A percentile compares a stretch with the other conserved stretches of the same genome.
Conservation (phyloP, 2,888 invertebrate species). For the Sphecodes monilicornis region DNA sequence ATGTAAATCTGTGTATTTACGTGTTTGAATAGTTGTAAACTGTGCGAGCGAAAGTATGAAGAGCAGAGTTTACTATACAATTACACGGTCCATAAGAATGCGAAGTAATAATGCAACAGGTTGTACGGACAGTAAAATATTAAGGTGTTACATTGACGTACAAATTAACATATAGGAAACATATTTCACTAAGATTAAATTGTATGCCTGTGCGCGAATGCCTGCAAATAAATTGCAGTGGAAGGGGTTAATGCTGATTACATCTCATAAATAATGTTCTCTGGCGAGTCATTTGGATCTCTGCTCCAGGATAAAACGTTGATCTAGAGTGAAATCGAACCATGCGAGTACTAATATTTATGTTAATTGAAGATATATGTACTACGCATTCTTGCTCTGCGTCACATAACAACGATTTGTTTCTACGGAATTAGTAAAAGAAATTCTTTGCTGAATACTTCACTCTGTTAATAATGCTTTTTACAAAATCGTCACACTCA, state of each 20-base stretch:
- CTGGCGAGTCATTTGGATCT: background rate
- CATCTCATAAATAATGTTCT: background rate
- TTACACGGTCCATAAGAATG: background rate
- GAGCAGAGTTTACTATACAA: background rate
- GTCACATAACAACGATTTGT: background rate
- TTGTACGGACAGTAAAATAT: conserved; percentile 7
- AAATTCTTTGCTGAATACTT: background rate
- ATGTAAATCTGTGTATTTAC: too few relatives aligned
- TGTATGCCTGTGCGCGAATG: background rate
- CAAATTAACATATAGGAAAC: conserved; percentile 4
- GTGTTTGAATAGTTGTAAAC: background rate
- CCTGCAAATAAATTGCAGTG: background rate
- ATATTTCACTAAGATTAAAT: conserved; percentile 9
- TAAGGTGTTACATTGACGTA: conserved; percentile 1
- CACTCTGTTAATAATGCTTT: too few relatives aligned
- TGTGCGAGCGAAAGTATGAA: background rate
- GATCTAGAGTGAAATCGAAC: conserved; percentile 8
- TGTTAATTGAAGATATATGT: background rate
- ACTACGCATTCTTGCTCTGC: background rate
- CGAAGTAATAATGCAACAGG: background rate
- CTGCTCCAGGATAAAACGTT: background rate
- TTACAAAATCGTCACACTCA: too few relatives aligned
- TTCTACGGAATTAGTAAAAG: background rate
- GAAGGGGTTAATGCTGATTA: conserved; percentile 4
- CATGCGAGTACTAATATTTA: conserved; percentile 7